Evolutionary conservation across 2,797 vertebrate genomes (phyloP), one percentile per base, ranked within the genome.

Genomic region (Lutjanus campechanus): DNA sequence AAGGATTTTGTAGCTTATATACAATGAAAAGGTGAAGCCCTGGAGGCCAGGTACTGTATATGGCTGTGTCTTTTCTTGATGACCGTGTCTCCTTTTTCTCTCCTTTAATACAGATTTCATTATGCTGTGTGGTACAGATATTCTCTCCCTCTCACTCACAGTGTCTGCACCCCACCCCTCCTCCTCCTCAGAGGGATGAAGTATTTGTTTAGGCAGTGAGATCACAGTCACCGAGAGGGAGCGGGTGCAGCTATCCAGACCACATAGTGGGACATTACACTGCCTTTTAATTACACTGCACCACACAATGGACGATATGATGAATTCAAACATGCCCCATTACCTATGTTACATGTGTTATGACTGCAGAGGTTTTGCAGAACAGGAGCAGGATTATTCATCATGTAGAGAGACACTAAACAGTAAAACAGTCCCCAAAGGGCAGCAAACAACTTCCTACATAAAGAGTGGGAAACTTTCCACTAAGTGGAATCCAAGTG

Each of bases 201-300:
- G 72, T 77, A 87, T 88, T 89, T 87, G 80, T 88, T 89, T 87
- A 81, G 84, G 63, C 69, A 56, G 78, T 83, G 76, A 87, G 73
- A 79, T 86, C 82, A 69, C 74, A 78, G 84, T 77, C 25, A n/a
- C 74, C 50, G 29, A 70, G 53, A 81, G 59, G 69, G 46, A 87
- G 54, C 36, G 25, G 72, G 40, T 53, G 50, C 69, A 66, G 61
- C 53, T 68, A 64, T 78, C 60, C 64, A 85, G 75, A 83, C 79
- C 58, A 5, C 54, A 36, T 4, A 36, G 29, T 36, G 29, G 29
- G 29, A 36, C 29, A 73, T 69, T 29, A 77, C 66, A 55, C 50
- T 62, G 61, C 70, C 58, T 79, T 84, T 82, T 82, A 79, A 81
- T 87, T 62, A 73, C 50, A 63, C 43, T 46, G 56, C 36, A 40